These are phyloP conservation scores for Numenius arquata DNA, from an alignment of 2,113 vertebrate species.

Conservation along the genomic window DNA sequence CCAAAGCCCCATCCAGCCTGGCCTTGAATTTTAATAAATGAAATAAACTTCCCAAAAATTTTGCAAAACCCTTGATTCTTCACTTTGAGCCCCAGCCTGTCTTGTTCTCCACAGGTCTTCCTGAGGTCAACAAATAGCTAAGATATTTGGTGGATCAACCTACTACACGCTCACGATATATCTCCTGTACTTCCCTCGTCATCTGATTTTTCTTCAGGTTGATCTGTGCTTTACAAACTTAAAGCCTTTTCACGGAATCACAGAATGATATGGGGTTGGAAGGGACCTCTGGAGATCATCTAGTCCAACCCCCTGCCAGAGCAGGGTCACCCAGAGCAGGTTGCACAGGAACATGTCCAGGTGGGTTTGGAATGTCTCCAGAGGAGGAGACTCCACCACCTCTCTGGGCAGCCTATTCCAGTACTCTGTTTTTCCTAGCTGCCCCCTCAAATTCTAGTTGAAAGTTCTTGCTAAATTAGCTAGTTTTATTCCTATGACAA, in stretches of 20 bases:
- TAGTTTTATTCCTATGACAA: neutral
- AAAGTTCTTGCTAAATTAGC: neutral
- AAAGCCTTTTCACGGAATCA: too few species aligned
- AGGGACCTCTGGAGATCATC: too few species aligned
- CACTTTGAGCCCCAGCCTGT: accelerated
- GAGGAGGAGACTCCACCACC: too few species aligned
- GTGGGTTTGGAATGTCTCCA: too few species aligned
- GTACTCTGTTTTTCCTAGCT: too few species aligned
- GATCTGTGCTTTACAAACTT: neutral
- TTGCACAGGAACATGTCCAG: too few species aligned
- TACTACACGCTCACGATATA: neutral
- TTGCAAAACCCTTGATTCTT: neutral
- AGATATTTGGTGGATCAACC: neutral
- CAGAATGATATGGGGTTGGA: too few species aligned
- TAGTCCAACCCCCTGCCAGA: too few species aligned
- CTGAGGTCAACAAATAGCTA: neutral
- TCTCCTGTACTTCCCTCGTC: neutral
- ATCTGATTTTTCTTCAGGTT: neutral
- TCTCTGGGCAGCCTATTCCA: too few species aligned
- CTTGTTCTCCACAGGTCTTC: neutral
- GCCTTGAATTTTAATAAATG: neutral
- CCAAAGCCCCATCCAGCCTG: too few species aligned
- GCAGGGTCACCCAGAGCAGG: too few species aligned
- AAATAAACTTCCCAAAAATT: neutral
- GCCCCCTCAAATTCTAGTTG: neutral